These are phyloP conservation scores for Cervus canadensis DNA, from an alignment of 2,113 vertebrate genomes.

Conservation along the genomic window DNA sequence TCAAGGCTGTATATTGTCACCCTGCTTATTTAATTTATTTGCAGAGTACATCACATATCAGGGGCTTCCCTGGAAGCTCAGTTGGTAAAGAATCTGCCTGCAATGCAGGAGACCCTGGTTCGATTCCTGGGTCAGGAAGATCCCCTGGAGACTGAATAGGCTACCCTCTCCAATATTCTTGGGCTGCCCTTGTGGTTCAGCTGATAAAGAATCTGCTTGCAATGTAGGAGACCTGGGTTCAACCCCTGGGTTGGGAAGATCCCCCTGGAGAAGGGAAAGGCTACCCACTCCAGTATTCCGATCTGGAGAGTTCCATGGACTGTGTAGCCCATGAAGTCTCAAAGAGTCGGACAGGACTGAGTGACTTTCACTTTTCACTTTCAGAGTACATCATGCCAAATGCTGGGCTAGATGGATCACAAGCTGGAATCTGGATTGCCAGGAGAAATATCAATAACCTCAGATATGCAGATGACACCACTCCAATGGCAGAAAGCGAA, in stretches of 20 bases:
- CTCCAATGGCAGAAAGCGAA: neutral
- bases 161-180: neutral
- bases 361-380: neutral
- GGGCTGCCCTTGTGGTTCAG: neutral
- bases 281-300: neutral
- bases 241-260: neutral
- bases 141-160: neutral
- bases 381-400: neutral
- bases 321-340: neutral
- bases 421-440: neutral
- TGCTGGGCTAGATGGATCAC: neutral
- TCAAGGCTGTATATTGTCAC: neutral
- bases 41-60: neutral
- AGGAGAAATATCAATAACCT: neutral
- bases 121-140: neutral
- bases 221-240: neutral
- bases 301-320: neutral
- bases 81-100: neutral
- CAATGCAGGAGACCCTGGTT: neutral
- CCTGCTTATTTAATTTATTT: neutral
- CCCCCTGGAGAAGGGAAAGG: neutral
- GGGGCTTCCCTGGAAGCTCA: neutral
- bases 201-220: neutral
- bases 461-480: neutral
- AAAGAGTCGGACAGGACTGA: neutral